A percentile compares a stretch with the other conserved stretches of the same genome.
These are phyloP conservation scores for Anser cygnoides DNA, from an alignment of 2,113 vertebrate species.

Conservation along the genomic window DNA sequence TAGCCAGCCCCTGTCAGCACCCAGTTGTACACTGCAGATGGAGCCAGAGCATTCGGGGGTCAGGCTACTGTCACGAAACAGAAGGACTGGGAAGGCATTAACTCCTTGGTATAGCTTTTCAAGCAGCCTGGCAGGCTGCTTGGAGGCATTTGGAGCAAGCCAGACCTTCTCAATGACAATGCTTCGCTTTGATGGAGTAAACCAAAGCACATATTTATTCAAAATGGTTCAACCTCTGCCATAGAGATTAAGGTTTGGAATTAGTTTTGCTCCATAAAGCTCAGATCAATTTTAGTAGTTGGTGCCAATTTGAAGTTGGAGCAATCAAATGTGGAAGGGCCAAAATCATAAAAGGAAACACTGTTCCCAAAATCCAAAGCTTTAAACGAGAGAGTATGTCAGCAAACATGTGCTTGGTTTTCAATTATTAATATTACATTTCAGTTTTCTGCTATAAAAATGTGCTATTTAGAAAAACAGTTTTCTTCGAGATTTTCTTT, in stretches of 20 bases:
- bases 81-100: not conserved
- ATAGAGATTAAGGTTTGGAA: not conserved
- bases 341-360: not conserved
- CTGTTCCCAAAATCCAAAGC: not conserved
- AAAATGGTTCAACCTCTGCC: not conserved
- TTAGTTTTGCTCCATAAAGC: not conserved
- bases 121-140: not conserved
- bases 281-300: not conserved
- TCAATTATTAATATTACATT: not conserved
- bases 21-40: fast-evolving
- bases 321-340: not conserved
- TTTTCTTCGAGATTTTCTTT: not conserved
- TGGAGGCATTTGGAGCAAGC: not conserved
- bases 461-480: not conserved
- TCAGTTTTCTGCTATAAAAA: not conserved
- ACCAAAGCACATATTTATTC: not conserved
- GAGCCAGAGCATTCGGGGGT: not conserved
- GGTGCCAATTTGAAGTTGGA: not conserved
- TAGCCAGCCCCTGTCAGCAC: not conserved
- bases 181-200: not conserved
- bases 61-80: not conserved
- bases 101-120: not conserved
- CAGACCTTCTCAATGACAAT: not conserved
- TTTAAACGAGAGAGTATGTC: not conserved
- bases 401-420: fast-evolving